Evolutionary conservation across 2,113 vertebrate genomes (phyloP), one percentile per base, ranked within the genome.

Genomic region (Lathamus discolor): DNA sequence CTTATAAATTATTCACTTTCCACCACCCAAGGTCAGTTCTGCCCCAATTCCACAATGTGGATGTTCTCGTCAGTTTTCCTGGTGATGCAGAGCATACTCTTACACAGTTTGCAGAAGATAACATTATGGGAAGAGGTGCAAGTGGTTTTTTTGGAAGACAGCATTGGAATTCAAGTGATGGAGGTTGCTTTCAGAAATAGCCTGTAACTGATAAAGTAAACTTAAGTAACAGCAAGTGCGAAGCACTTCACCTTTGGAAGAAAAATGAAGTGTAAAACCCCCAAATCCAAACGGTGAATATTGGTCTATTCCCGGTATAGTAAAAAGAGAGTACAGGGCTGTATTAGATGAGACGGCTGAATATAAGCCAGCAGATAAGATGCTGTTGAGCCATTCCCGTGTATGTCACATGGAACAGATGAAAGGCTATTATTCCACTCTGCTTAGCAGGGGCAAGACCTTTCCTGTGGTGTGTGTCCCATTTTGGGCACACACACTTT

Each of bases 371-470:
- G 37, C 14, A 83, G 54, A 74, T 77, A 59, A 86, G 72, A 74
- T 49, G 46, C n/a, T 83, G n/a, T 90, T 70, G 24, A 93, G 46
- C 41, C 28, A 37, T 70, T 90, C 79, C 54, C 0, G 1, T 73
- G 31, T 44, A 13, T 74, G 64, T 74, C 86, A 88, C 41, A 14
- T 90, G 51, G 63, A 62, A 88, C 61, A 94, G 79, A 83, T 67
- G 54, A 94, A 96, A 86, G 39, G 27, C 54, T 76, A 18, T 92
- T 81, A 70, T 90, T 94, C 59, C 79, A 90, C 76, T 81, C 49
- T 88, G 2, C 49, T 87, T 81, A 94, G 54, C 64, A 83, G 63
- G 80, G 49, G 27, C 37, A 88, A 77, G 72, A 88, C 79, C 67
- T 95, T 93, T 94, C 62, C 82, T 74, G 87, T 20, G 27, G 16